Conservation (phyloP, 1,140 invertebrate species). For the Cataglyphis hispanica region DNA sequence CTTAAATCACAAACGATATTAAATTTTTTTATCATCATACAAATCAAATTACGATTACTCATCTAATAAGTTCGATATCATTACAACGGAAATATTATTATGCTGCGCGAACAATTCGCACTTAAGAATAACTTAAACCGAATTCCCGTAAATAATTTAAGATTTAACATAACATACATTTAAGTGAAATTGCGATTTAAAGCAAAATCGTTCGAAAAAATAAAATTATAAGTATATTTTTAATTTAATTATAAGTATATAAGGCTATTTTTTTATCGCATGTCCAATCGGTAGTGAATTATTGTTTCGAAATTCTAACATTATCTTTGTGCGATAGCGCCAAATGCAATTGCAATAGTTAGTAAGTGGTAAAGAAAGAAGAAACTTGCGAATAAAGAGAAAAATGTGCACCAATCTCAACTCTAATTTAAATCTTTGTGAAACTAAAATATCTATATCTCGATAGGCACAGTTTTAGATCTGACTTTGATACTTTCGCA, state of each 20-base stretch:
- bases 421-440: slow-evolving; percentile 28
- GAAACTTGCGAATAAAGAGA: slow-evolving; percentile 79
- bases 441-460: slow-evolving; percentile 50
- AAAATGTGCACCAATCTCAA: slow-evolving; percentile 78
- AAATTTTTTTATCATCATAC: slow-evolving; percentile 49
- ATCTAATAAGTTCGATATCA: slow-evolving; percentile 27
- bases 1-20: slow-evolving; percentile 41
- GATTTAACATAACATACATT: neutral
- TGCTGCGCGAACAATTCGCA: neutral
- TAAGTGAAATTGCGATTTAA: neutral
- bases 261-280: slow-evolving; percentile 12
- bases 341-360: slow-evolving; percentile 80
- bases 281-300: slow-evolving; percentile 50
- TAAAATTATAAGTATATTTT: slow-evolving; percentile 16
- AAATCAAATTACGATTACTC: slow-evolving; percentile 47
- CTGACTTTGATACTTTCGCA: slow-evolving; percentile 48
- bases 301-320: slow-evolving; percentile 64
- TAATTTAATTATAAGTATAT: neutral
- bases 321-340: slow-evolving; percentile 83
- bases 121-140: slow-evolving; percentile 24
- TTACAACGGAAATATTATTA: slow-evolving; percentile 53
- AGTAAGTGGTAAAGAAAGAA: slow-evolving; percentile 74
- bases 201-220: neutral
- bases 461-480: slow-evolving; percentile 49
- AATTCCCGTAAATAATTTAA: slow-evolving; percentile 24